phyloP scores from a whole-genome alignment of 2,113 vertebrate species.

The Mobula hypostoma region DNA sequence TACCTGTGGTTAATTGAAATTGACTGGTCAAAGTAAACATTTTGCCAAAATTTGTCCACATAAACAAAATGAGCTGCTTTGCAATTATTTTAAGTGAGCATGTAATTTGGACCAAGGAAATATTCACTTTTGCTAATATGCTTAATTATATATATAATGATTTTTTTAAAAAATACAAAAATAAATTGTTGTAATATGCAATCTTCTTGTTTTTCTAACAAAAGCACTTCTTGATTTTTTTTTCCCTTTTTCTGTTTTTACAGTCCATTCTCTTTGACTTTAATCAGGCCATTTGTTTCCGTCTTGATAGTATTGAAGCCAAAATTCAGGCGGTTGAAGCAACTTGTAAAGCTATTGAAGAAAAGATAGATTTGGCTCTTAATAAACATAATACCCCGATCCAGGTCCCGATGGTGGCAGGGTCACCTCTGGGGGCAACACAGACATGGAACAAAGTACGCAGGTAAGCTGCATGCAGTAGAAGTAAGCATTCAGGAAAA shows the following conservation, averaged over 20 bases:
- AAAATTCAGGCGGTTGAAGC: slow-evolving; percentile 85
- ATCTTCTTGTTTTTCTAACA: neutral
- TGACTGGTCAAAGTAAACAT: neutral
- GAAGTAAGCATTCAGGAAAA: neutral
- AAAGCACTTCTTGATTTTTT: neutral
- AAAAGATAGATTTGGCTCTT: slow-evolving; percentile 82
- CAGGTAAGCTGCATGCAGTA: slow-evolving; percentile 64
- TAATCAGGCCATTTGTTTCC: slow-evolving; percentile 81
- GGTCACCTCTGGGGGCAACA: slow-evolving; percentile 90
- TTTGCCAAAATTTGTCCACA: neutral
- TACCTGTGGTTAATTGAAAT: too few relatives aligned
- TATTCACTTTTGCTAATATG: too few relatives aligned
- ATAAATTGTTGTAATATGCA: too few relatives aligned
- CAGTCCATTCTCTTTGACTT: slow-evolving; percentile 86
- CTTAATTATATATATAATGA: neutral
- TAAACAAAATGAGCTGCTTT: neutral
- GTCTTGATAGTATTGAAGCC: slow-evolving; percentile 88
- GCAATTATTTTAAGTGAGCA: neutral
- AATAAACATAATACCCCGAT: slow-evolving; percentile 85
- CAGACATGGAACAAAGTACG: slow-evolving; percentile 98
- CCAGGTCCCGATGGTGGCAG: slow-evolving; percentile 95
- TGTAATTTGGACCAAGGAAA: neutral
- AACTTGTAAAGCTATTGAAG: slow-evolving; percentile 82
- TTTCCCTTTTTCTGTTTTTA: slow-evolving; percentile 30
- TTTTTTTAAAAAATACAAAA: neutral